phyloP scores from a whole-genome alignment of 2,113 vertebrate genomes.

The Indicator indicator region DNA sequence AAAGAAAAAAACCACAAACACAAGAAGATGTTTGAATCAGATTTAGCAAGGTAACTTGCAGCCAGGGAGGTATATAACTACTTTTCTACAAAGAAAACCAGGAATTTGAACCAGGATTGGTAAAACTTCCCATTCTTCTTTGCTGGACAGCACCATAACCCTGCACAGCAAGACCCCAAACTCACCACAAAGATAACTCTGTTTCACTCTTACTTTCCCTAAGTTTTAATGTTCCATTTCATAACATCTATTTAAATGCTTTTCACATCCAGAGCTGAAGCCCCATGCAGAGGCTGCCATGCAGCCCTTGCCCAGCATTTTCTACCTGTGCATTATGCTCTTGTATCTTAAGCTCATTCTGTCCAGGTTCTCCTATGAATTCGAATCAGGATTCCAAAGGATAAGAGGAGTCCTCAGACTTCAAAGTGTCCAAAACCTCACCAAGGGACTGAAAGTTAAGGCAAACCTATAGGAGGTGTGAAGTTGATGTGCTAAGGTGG shows the following conservation, averaged over 20 bases:
- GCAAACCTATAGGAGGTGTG: neutral
- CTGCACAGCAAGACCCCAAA: neutral
- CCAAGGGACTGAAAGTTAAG: neutral
- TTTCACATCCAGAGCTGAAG: neutral
- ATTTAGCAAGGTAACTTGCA: neutral
- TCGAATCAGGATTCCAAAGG: neutral
- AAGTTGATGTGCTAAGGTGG: neutral
- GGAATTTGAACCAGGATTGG: neutral
- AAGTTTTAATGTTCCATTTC: neutral
- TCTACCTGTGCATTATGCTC: neutral
- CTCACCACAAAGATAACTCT: neutral
- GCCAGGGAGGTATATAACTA: neutral
- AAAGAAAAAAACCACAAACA: neutral
- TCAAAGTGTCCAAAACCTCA: neutral
- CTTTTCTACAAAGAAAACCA: neutral
- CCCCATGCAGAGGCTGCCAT: neutral
- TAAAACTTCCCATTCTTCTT: neutral
- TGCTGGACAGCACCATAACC: neutral
- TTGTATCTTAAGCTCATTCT: neutral
- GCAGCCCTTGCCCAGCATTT: neutral
- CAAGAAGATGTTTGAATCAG: constrained; percentile 21
- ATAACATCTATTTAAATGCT: neutral
- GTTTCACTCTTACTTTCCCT: neutral
- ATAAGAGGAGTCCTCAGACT: neutral
- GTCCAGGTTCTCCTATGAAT: neutral